Evolutionary conservation across 2,797 vertebrate genomes (phyloP).

Genomic region (Propithecus perrieri): DNA sequence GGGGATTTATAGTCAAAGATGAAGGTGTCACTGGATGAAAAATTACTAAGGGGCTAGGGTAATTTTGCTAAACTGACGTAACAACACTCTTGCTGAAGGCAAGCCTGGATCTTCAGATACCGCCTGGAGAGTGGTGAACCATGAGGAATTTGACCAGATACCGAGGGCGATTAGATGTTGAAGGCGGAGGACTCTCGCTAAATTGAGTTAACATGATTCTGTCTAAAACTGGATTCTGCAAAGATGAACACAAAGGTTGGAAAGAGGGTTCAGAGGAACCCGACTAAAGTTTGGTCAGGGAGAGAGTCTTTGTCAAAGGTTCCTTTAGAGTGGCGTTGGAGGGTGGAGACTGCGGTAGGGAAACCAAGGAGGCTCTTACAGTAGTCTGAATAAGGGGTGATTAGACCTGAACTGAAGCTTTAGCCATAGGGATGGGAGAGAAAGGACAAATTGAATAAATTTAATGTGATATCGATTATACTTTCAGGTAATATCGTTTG

Average conservation of each 20-base stretch:
- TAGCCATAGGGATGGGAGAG: not conserved
- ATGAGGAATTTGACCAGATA: too few relatives aligned
- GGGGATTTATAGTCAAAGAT: not conserved
- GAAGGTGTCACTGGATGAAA: not conserved
- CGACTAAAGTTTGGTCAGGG: not conserved
- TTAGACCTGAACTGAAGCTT: not conserved
- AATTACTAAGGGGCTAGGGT: not conserved
- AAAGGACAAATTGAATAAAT: not conserved
- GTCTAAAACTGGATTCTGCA: not conserved
- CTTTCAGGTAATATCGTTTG: not conserved
- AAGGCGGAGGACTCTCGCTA: not conserved
- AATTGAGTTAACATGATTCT: not conserved
- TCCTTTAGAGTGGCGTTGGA: not conserved
- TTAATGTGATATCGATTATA: not conserved
- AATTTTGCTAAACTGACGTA: not conserved
- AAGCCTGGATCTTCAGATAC: not conserved
- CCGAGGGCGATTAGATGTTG: not conserved
- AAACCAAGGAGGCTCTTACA: not conserved
- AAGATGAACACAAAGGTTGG: not conserved
- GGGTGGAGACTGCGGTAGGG: not conserved
- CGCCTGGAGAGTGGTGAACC: too few relatives aligned
- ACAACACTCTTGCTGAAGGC: not conserved
- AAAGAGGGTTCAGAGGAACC: not conserved
- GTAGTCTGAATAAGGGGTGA: not conserved
- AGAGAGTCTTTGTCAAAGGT: not conserved